Conservation (phyloP, 2,113 vertebrate species). For the Silurus asotus region DNA sequence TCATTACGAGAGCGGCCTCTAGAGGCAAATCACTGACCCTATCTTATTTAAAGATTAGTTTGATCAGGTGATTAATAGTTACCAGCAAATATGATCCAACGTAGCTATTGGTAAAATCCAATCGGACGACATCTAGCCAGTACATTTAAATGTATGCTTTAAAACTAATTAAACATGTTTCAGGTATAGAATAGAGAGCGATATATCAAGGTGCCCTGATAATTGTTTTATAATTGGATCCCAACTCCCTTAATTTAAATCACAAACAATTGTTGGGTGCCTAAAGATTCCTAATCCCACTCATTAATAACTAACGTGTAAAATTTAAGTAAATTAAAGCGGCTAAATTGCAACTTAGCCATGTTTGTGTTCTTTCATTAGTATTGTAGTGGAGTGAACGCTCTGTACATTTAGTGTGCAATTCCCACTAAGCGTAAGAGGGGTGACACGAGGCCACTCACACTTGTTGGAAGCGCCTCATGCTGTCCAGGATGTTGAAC, state of each 20-base stretch:
- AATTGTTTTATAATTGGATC: background rate
- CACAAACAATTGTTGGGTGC: background rate
- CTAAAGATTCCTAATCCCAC: background rate
- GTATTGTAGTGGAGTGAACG: background rate
- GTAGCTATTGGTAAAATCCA: too few species aligned
- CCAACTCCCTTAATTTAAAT: background rate
- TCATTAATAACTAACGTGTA: background rate
- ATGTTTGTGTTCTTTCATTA: background rate
- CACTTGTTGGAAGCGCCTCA: conserved; percentile 98
- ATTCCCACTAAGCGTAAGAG: background rate
- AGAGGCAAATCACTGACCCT: too few species aligned
- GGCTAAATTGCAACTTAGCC: background rate
- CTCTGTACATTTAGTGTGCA: background rate
- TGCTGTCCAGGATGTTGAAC: conserved; percentile 99
- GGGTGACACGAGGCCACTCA: conserved; percentile 69
- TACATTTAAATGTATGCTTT: background rate
- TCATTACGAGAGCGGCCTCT: too few species aligned
- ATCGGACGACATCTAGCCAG: too few species aligned
- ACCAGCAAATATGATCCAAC: too few species aligned
- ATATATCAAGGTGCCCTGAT: background rate
- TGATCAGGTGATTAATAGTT: too few species aligned
- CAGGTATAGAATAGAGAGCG: background rate
- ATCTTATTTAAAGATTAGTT: too few species aligned
- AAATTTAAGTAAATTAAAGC: background rate
- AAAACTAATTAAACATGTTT: background rate